phyloP scores from a whole-genome alignment of 2,888 invertebrate species.

The Dolomedes plantarius region DNA sequence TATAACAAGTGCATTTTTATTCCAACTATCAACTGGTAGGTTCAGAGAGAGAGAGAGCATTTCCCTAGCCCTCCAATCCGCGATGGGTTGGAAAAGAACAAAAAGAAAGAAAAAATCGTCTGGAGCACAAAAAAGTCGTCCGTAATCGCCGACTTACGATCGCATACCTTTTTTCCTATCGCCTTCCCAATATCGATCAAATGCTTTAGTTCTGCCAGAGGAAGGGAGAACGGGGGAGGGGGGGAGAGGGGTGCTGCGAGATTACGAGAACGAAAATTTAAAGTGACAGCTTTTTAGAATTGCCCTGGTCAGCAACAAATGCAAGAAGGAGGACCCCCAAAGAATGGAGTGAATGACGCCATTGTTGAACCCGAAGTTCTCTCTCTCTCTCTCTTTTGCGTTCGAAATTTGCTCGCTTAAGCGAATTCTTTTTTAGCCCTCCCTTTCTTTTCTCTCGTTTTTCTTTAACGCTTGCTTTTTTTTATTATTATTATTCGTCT shows the following conservation, averaged over 20 bases:
- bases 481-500: conserved; percentile 12
- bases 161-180: neutral
- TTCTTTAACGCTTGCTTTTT: conserved; percentile 35
- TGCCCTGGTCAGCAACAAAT: conserved; percentile 64
- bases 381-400: conserved; percentile 30
- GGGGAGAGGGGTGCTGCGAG: neutral
- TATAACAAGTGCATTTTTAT: too few species aligned
- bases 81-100: neutral
- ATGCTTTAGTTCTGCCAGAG: neutral
- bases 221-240: neutral
- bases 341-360: conserved; percentile 31
- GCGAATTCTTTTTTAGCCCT: conserved; percentile 36
- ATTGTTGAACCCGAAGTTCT: conserved; percentile 55
- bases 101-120: neutral
- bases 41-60: too few species aligned
- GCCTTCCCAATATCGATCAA: conserved; percentile 34
- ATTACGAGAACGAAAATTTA: conserved; percentile 50
- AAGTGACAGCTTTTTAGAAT: conserved; percentile 66
- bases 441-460: conserved; percentile 10
- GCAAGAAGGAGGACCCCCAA: conserved; percentile 4
- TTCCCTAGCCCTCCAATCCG: too few species aligned
- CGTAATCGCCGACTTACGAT: conserved; percentile 5
- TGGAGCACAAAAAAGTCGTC: conserved; percentile 1
- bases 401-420: conserved; percentile 65
- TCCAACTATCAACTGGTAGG: too few species aligned